Evolutionary conservation across 2,797 vertebrate species (phyloP).

Genomic region (Avahi laniger): DNA sequence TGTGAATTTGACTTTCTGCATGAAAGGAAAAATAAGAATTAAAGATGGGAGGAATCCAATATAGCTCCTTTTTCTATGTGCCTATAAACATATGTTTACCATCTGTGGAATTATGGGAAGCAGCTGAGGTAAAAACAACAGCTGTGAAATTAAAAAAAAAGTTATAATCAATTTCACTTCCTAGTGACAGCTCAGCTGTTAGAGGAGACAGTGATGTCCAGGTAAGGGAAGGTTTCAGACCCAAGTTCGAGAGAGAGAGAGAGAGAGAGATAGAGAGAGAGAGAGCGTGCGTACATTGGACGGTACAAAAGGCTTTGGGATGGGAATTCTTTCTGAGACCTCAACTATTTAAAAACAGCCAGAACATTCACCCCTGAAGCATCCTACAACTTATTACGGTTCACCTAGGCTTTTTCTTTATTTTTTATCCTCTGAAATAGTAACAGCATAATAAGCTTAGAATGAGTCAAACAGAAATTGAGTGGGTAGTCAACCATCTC

Average conservation of each 20-base stretch:
- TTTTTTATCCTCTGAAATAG: conserved; percentile 53
- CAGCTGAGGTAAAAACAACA: conserved; percentile 85
- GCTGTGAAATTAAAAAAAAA: conserved; percentile 80
- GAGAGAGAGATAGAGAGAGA: background rate
- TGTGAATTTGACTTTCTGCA: conserved; percentile 73
- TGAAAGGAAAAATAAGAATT: conserved; percentile 76
- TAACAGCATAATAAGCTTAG: conserved; percentile 52
- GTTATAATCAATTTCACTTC: conserved; percentile 84
- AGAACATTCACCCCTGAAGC: conserved; percentile 6
- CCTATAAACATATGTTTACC: conserved; percentile 88
- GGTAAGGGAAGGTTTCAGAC: conserved; percentile 63
- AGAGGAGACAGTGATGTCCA: conserved; percentile 64
- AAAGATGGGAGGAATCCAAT: conserved; percentile 64
- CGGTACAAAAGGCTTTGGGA: background rate
- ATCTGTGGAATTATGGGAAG: conserved; percentile 85
- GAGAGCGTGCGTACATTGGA: no score
- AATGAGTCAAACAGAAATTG: conserved; percentile 49
- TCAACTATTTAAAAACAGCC: background rate
- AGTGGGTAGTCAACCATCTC: conserved; percentile 68
- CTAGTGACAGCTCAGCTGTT: conserved; percentile 78
- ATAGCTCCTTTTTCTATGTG: conserved; percentile 69
- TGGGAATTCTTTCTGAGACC: background rate
- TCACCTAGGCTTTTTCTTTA: background rate
- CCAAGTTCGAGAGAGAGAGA: background rate
- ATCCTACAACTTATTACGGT: background rate